These are phyloP conservation scores for Trachops cirrhosus DNA, from an alignment of 2,797 vertebrate genomes.

Conservation along the genomic window DNA sequence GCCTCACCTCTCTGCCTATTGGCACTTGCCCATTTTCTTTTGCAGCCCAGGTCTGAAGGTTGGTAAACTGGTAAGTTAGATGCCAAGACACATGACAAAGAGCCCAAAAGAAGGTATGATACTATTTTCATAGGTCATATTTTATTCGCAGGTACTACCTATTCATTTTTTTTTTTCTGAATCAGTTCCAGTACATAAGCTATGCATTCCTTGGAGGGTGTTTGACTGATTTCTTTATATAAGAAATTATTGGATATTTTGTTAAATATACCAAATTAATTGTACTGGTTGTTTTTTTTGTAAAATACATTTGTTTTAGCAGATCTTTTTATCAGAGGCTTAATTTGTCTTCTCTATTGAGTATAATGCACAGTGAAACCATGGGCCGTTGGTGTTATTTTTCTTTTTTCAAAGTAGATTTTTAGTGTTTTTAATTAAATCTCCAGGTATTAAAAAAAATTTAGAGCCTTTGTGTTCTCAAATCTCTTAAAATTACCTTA, in stretches of 20 bases:
- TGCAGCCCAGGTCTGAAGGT: neutral
- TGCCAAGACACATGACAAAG: neutral
- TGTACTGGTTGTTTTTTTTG: conserved; percentile 11
- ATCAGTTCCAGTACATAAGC: neutral
- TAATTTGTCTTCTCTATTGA: conserved; percentile 9
- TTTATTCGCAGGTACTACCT: neutral
- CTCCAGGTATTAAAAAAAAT: conserved; percentile 34
- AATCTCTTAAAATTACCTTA: conserved; percentile 63
- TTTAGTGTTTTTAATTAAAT: conserved; percentile 57
- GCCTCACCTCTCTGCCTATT: neutral
- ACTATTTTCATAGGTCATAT: neutral
- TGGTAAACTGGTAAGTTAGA: neutral
- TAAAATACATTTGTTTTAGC: conserved; percentile 4
- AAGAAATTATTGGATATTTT: neutral
- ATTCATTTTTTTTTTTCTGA: neutral
- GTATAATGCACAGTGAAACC: neutral
- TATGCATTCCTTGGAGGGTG: neutral
- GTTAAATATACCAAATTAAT: neutral
- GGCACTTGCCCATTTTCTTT: neutral
- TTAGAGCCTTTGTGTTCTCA: conserved; percentile 61
- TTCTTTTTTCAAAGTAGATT: conserved; percentile 35
- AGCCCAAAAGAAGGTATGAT: neutral
- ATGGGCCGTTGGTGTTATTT: conserved; percentile 5
- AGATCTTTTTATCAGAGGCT: conserved; percentile 12
- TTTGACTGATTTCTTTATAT: neutral